Evolutionary conservation across 2,113 vertebrate genomes (phyloP).

Genomic region (Caretta caretta): DNA sequence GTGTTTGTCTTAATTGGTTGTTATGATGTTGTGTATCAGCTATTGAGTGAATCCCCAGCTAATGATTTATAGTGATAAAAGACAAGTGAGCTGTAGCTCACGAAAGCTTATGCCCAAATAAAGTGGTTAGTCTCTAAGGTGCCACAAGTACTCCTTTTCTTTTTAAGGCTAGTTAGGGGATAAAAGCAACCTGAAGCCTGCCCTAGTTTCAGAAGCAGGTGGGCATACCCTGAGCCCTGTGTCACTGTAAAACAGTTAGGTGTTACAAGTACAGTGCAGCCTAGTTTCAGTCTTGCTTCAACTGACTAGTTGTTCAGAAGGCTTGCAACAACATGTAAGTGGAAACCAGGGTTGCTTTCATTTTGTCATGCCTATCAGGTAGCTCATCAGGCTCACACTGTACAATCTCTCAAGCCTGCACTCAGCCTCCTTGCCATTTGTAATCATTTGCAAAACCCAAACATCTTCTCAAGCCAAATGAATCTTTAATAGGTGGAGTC

Average conservation of each 20-base stretch:
- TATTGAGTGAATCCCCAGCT: background rate
- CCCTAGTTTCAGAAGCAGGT: background rate
- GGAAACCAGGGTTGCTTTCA: background rate
- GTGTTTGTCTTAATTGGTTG: background rate
- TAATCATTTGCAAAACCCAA: constrained; percentile 40
- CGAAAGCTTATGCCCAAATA: too few relatives aligned
- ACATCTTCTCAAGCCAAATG: constrained; percentile 30
- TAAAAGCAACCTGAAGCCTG: background rate
- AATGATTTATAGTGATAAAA: background rate
- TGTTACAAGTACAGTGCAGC: background rate
- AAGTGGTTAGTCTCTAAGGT: too few relatives aligned
- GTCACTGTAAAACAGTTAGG: background rate
- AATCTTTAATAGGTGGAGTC: constrained; percentile 35
- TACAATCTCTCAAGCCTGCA: background rate
- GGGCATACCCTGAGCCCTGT: background rate
- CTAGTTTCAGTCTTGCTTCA: background rate
- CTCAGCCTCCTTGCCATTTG: constrained; percentile 21
- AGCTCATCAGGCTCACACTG: background rate
- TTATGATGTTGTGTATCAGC: background rate
- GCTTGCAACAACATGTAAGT: background rate
- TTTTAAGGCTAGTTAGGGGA: background rate
- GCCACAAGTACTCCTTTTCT: too few relatives aligned
- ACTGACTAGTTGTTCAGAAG: background rate
- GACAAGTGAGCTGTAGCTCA: too few relatives aligned
- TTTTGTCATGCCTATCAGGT: background rate